Percentiles rank a stretch among this genome's conserved stretches.
Evolutionary conservation across 1,140 invertebrate genomes (phyloP).

Genomic region (Pissodes strobi): DNA sequence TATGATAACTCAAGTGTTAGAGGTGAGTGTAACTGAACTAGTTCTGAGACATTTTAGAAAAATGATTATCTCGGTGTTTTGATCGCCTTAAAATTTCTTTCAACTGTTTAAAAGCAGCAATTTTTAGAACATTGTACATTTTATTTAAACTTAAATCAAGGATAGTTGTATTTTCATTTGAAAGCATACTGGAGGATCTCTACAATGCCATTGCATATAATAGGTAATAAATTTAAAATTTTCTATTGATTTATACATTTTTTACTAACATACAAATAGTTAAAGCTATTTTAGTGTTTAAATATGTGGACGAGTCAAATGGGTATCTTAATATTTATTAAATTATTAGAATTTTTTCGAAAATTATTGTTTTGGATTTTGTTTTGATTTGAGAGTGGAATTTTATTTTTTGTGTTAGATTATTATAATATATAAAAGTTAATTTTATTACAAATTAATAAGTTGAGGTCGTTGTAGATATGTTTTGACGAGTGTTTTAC

Average conservation of each 20-base stretch:
- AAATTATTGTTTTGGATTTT: conserved; percentile 9
- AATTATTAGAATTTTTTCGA: conserved; percentile 5
- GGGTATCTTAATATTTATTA: too few species aligned
- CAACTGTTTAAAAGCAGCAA: background rate
- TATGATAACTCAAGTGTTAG: too few species aligned
- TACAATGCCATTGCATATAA: conserved; percentile 48
- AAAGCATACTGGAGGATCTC: conserved; percentile 42
- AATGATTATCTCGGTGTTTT: too few species aligned
- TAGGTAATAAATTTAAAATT: conserved; percentile 31
- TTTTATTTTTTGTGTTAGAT: conserved; percentile 1
- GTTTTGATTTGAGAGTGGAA: background rate
- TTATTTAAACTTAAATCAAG: conserved; percentile 23
- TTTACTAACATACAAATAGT: conserved; percentile 38
- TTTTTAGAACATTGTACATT: conserved; percentile 27
- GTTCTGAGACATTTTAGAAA: too few species aligned
- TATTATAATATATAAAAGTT: background rate
- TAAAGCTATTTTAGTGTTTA: conserved; percentile 2
- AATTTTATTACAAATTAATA: background rate
- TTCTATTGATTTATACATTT: conserved; percentile 48
- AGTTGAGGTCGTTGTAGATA: conserved; percentile 33
- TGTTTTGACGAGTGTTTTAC: conserved; percentile 4
- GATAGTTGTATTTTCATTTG: conserved; percentile 17
- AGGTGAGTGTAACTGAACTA: too few species aligned
- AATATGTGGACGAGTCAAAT: conserved; percentile 32
- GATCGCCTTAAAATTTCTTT: conserved; percentile 5